phyloP scores from a whole-genome alignment of 92 coral and sea anemone genomes.

The Phenganax subtilis region DNA sequence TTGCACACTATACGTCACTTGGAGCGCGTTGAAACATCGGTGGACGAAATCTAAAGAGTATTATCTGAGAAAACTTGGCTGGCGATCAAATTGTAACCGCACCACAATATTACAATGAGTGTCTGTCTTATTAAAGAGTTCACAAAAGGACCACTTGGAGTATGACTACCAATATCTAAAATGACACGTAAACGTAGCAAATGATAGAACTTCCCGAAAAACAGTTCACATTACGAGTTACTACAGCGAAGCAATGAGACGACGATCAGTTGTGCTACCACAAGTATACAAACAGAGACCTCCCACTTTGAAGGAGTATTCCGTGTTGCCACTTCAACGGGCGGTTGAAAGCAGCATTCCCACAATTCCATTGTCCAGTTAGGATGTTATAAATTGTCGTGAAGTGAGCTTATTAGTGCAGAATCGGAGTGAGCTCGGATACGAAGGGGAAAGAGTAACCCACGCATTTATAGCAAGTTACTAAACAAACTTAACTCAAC shows the following conservation, averaged over 20 bases:
- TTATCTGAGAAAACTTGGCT: background rate
- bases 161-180: too few relatives aligned
- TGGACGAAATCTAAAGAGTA: background rate
- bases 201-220: too few relatives aligned
- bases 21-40: background rate
- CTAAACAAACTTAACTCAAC: background rate
- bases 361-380: background rate
- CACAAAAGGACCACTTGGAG: background rate
- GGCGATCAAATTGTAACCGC: background rate
- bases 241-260: too few relatives aligned
- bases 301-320: background rate
- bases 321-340: constrained; percentile 12
- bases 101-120: background rate
- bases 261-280: background rate
- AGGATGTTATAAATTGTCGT: background rate
- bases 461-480: background rate
- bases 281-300: background rate
- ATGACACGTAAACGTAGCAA: too few relatives aligned
- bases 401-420: background rate
- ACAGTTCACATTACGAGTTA: too few relatives aligned
- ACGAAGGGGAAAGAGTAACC: background rate
- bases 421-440: background rate
- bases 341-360: background rate
- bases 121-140: background rate
- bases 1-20: too few relatives aligned